Conservation (phyloP, 2,113 vertebrate genomes). For the Pycnonotus jocosus region DNA sequence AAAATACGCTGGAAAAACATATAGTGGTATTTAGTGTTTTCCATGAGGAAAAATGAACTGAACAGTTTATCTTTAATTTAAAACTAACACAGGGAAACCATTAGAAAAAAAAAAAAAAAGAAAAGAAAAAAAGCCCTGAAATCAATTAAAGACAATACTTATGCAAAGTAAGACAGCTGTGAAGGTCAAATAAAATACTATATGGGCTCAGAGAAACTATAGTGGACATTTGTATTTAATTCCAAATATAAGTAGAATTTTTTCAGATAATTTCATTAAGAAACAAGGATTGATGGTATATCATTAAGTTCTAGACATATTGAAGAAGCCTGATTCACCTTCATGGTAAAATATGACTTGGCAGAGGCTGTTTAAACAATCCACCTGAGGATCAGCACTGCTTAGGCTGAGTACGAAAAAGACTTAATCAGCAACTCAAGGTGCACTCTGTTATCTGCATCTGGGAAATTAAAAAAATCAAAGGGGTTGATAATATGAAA, state of each 20-base stretch:
- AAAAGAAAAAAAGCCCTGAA: fast-evolving
- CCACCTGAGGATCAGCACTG: neutral
- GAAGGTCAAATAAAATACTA: neutral
- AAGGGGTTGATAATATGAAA: neutral
- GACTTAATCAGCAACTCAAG: neutral
- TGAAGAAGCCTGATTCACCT: neutral
- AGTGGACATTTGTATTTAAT: neutral
- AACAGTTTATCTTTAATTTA: neutral
- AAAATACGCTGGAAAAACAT: neutral
- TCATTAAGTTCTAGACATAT: neutral
- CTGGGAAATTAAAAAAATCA: neutral
- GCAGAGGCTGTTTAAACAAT: neutral
- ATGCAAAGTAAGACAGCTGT: neutral
- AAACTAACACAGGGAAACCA: neutral
- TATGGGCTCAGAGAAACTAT: neutral
- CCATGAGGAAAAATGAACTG: too few relatives aligned
- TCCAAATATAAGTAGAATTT: neutral
- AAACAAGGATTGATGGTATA: neutral
- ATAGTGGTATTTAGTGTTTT: neutral
- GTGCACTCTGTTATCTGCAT: neutral
- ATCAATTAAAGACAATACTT: neutral
- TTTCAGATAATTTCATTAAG: neutral
- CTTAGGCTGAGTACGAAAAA: neutral
- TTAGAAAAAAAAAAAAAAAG: neutral
- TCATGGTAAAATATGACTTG: neutral